Base-by-base conservation (phyloP, 2,888 invertebrate genomes). In the Nomada lathburiana region DNA sequence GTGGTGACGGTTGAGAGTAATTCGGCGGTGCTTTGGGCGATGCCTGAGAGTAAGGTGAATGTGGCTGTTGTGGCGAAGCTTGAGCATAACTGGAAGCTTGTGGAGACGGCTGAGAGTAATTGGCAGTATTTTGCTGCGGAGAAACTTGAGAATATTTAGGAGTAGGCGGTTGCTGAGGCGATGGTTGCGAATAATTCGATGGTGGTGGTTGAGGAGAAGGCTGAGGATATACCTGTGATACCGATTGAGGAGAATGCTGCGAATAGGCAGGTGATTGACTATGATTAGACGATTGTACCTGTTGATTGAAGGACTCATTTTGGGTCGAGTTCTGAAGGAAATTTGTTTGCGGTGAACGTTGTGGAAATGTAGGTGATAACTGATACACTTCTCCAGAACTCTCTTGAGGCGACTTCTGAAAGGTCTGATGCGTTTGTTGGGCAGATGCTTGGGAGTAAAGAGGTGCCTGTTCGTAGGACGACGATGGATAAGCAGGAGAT, bases 401-500 rank as follows among this genome's bases (percentile, higher is more conserved):
- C 29, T 91, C 91, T 13, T 90, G 90, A 0, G 92, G 90, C 2
- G 91, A 87, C 62, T 93, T 93, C 53, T 92, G 93, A 76, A 91
- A 92, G 20, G 88, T 82, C 44, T 89, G 91, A 69, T 91, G 92
- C 4, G 90, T 79, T 9, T 90, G 83, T 65, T 89, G 91, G 50
- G 90, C 89, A 0, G 90, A 77, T 42, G 91, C 77, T 36, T 93
- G 93, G 23, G 93, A 91, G 80, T 93, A 94, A 16, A 92, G 86
- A 3, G 92, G 89, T 2, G 90, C 85, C 75, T 93, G 93, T 53
- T 93, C 93, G 76, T 92, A 94, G 2, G 92, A 88, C 2, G 95
- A 95, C 0, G 95, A 95, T 0, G 95, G 95, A 91, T 96, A 96
- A 69, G 96, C 95, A 83, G 96, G 95, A 0, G 95, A 94, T 69